Evolutionary conservation across 2,113 vertebrate genomes (phyloP).

Genomic region (Oostethus manadensis): DNA sequence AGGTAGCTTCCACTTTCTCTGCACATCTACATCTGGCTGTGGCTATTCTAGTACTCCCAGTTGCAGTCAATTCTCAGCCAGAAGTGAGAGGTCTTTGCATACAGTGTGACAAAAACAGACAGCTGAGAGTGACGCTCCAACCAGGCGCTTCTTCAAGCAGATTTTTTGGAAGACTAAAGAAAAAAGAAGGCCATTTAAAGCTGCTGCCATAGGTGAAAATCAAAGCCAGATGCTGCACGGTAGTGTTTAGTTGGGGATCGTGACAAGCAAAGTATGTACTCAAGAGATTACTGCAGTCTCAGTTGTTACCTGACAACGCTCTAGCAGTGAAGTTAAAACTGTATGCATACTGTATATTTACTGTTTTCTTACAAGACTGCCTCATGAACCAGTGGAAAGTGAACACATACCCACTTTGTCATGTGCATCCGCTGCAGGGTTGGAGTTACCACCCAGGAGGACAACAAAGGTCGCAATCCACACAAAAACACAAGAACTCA

Average conservation of each 20-base stretch:
- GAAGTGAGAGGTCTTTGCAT: too few relatives aligned
- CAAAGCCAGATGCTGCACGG: not conserved
- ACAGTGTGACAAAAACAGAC: not conserved
- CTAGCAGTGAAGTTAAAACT: not conserved
- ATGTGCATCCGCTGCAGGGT: not conserved
- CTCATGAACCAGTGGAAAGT: not conserved
- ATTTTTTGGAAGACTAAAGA: too few relatives aligned
- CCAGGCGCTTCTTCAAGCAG: too few relatives aligned
- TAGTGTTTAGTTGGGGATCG: not conserved
- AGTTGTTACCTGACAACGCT: not conserved
- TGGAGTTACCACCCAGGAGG: not conserved
- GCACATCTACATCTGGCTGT: not conserved
- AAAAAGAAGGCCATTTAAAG: not conserved
- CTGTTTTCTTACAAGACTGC: too few relatives aligned
- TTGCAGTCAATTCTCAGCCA: not conserved
- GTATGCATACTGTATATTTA: too few relatives aligned
- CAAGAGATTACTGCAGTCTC: not conserved
- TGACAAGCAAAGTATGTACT: not conserved
- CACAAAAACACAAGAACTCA: not conserved
- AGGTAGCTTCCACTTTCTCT: not conserved
- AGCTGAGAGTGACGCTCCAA: slow-evolving; percentile 1
- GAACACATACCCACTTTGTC: not conserved
- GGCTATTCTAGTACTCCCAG: not conserved
- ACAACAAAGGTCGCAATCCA: not conserved
- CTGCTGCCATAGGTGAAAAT: not conserved